Conservation (phyloP, 2,113 vertebrate genomes). For the Sus scrofa region DNA sequence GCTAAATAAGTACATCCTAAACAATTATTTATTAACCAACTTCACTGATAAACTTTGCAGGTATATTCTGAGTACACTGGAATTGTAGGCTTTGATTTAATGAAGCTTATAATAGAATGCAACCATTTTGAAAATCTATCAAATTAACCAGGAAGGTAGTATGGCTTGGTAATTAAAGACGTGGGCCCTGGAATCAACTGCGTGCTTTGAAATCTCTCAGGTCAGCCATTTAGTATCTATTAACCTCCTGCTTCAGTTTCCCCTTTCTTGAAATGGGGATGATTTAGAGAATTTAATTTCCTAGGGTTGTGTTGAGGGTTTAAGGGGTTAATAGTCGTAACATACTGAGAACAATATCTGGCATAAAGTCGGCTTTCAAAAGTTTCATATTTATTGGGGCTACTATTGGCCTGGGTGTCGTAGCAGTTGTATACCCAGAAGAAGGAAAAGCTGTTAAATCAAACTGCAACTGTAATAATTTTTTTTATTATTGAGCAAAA, state of each 20-base stretch:
- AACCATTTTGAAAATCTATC: neutral
- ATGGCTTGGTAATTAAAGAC: neutral
- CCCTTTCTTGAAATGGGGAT: neutral
- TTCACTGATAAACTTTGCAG: neutral
- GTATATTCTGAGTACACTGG: neutral
- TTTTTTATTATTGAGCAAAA: neutral
- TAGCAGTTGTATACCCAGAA: neutral
- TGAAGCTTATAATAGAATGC: neutral
- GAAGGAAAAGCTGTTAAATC: neutral
- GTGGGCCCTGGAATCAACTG: neutral
- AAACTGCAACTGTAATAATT: neutral
- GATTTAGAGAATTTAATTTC: neutral
- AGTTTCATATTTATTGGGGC: neutral
- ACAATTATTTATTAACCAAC: conserved; percentile 15
- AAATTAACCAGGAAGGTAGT: neutral
- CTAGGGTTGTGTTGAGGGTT: neutral
- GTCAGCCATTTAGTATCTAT: neutral
- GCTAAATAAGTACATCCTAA: neutral
- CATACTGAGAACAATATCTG: neutral
- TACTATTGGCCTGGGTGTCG: neutral
- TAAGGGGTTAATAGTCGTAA: neutral
- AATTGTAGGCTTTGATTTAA: neutral
- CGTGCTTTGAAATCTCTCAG: neutral
- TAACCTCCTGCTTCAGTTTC: neutral
- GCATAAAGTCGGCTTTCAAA: neutral